Percentiles rank a stretch among this genome's conserved stretches.
phyloP scores from a whole-genome alignment of 1,140 invertebrate species.

The Drosophila athabasca region DNA sequence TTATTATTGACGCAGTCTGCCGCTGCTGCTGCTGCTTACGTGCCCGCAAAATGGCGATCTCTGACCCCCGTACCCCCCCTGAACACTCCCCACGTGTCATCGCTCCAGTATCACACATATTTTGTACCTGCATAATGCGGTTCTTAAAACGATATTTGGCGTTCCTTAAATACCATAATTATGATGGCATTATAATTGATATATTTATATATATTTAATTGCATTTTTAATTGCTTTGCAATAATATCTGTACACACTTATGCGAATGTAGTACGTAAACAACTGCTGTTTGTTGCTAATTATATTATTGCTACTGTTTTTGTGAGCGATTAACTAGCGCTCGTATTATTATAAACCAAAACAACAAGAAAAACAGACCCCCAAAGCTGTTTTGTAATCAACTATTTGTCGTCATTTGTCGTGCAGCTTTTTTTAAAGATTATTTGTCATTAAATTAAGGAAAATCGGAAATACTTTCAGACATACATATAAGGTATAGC shows the following conservation, averaged over 20 bases:
- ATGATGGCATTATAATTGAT: too few relatives aligned
- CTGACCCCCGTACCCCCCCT: background rate
- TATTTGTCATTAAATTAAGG: background rate
- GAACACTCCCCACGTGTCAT: background rate
- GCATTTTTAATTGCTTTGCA: too few relatives aligned
- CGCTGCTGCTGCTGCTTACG: conserved; percentile 38
- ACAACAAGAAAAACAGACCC: conserved; percentile 4
- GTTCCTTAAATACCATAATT: too few relatives aligned
- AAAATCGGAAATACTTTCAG: too few relatives aligned
- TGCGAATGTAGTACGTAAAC: too few relatives aligned
- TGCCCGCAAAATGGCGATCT: conserved; percentile 36
- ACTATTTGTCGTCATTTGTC: background rate
- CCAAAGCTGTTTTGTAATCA: conserved; percentile 50
- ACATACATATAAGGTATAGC: too few relatives aligned
- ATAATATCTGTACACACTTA: too few relatives aligned
- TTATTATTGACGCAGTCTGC: conserved; percentile 78
- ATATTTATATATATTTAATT: too few relatives aligned
- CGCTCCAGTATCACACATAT: background rate
- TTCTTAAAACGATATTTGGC: too few relatives aligned
- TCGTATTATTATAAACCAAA: conserved; percentile 1
- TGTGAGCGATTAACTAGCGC: background rate
- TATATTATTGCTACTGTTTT: too few relatives aligned
- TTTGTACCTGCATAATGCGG: too few relatives aligned
- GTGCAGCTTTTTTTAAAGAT: background rate
- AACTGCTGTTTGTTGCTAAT: too few relatives aligned